A percentile compares a stretch with the other conserved stretches of the same genome.
phyloP scores from a whole-genome alignment of 2,797 vertebrate species.

The Luscinia megarhynchos region DNA sequence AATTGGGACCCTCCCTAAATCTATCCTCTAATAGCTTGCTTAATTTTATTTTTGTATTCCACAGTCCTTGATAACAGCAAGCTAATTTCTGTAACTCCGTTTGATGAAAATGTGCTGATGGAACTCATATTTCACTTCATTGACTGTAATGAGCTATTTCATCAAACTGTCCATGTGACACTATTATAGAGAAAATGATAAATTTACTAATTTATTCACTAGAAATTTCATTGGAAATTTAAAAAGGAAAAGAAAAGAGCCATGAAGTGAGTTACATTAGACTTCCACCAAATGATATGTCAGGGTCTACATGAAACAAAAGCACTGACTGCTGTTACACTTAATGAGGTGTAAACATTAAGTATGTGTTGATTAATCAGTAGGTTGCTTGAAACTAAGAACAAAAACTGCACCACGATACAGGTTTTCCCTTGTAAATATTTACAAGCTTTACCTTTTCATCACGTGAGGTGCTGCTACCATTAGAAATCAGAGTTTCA shows the following conservation, averaged over 20 bases:
- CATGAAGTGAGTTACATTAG: constrained; percentile 72
- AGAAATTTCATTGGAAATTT: constrained; percentile 78
- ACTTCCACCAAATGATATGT: constrained; percentile 68
- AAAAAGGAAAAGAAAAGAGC: constrained; percentile 75
- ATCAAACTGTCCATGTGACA: constrained; percentile 86
- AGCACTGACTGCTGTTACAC: constrained; percentile 55
- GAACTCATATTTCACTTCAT: constrained; percentile 86
- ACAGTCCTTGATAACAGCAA: constrained; percentile 78
- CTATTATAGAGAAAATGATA: constrained; percentile 82
- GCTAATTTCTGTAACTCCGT: constrained; percentile 79
- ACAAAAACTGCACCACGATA: constrained; percentile 10
- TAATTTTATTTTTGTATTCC: constrained; percentile 81
- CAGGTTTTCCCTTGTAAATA: constrained; percentile 35
- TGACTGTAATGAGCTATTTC: constrained; percentile 86
- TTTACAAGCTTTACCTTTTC: constrained; percentile 12
- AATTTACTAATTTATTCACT: constrained; percentile 84
- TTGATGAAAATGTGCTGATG: constrained; percentile 83
- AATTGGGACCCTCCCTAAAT: constrained; percentile 69
- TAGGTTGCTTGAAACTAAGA: constrained; percentile 55
- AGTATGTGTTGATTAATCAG: constrained; percentile 69
- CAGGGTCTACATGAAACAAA: constrained; percentile 70
- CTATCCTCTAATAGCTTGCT: constrained; percentile 70
- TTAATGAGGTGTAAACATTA: constrained; percentile 74
- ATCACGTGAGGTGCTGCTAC: neutral
- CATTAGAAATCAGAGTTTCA: constrained; percentile 18